Evolutionary conservation across 2,113 vertebrate species (phyloP).

Genomic region (Hucho hucho): DNA sequence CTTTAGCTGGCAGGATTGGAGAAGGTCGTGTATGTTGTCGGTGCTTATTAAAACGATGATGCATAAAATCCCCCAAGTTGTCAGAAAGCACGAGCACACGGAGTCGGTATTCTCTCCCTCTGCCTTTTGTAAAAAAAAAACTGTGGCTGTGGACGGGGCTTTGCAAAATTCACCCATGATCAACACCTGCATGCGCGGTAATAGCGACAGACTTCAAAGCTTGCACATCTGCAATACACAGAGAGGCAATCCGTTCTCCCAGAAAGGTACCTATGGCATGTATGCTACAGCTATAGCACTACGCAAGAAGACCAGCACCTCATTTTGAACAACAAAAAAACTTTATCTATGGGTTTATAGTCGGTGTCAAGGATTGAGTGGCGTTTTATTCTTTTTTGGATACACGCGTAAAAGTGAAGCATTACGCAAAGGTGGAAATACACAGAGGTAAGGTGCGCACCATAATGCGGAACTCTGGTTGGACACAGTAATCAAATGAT

Average conservation of each 20-base stretch:
- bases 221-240: constrained; percentile 23
- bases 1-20: constrained; percentile 50
- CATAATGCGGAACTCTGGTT: not conserved
- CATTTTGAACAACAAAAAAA: not conserved
- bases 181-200: constrained; percentile 8
- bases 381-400: not conserved
- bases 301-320: not conserved
- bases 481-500: not conserved
- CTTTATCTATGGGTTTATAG: not conserved
- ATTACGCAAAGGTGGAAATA: not conserved
- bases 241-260: constrained; percentile 5
- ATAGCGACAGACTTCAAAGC: constrained; percentile 29
- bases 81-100: constrained; percentile 39
- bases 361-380: not conserved
- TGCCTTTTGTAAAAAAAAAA: constrained; percentile 19
- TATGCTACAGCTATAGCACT: not conserved
- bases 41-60: constrained; percentile 70
- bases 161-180: constrained; percentile 26
- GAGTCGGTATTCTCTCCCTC: constrained; percentile 24
- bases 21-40: constrained; percentile 57
- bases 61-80: constrained; percentile 66
- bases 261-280: constrained; percentile 2
- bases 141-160: constrained; percentile 28
- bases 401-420: not conserved
- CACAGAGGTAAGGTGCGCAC: not conserved